Conservation (phyloP, 2,113 vertebrate genomes). For the Oncorhynchus clarkii region DNA sequence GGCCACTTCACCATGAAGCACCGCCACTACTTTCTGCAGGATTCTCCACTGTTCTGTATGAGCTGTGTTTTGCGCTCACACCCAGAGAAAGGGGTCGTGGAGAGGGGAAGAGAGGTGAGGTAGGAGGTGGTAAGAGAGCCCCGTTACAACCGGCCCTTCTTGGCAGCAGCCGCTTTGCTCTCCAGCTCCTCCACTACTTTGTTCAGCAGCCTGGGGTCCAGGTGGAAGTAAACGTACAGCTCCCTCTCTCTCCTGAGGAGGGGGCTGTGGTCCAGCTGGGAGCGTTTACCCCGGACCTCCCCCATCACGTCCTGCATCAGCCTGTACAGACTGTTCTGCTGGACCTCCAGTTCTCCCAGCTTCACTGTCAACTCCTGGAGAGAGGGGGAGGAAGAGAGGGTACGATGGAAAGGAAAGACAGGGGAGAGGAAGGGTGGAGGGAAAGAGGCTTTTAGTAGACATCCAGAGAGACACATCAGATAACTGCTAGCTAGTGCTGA, state of each 20-base stretch:
- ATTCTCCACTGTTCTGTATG: conserved; percentile 7
- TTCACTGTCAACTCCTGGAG: conserved; percentile 79
- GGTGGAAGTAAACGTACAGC: conserved; percentile 85
- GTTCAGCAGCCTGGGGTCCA: conserved; percentile 77
- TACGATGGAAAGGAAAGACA: background rate
- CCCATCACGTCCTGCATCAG: conserved; percentile 78
- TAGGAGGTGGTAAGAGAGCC: background rate
- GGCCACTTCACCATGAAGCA: too few relatives aligned
- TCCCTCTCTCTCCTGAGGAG: conserved; percentile 80
- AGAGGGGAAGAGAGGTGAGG: background rate
- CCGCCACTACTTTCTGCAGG: background rate
- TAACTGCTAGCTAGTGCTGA: background rate
- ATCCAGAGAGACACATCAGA: background rate
- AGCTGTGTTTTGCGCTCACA: background rate
- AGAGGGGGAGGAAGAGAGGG: conserved; percentile 9
- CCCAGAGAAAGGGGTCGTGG: background rate
- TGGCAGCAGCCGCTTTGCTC: conserved; percentile 45
- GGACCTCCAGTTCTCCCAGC: conserved; percentile 74
- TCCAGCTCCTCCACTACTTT: conserved; percentile 83
- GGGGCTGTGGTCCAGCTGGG: conserved; percentile 75
- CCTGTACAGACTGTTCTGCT: conserved; percentile 76
- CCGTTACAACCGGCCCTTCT: background rate
- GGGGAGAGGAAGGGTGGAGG: background rate
- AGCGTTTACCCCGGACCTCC: conserved; percentile 81
- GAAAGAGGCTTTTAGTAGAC: background rate